Base-by-base conservation (phyloP, 2,797 vertebrate genomes). In the Poecilia velifera region DNA sequence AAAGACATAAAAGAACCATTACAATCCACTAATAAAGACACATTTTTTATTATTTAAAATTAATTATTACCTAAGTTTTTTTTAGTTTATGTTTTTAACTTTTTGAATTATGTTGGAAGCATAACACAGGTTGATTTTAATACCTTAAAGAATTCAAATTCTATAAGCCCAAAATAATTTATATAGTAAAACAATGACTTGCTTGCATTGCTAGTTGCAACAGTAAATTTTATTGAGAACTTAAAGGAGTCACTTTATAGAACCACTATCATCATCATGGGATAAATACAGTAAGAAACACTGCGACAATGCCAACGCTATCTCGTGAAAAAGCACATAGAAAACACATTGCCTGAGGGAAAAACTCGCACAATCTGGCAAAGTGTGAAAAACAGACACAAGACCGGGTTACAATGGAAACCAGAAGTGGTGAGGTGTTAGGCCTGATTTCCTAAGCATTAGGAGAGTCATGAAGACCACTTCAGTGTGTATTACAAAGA, bases 321-420 rank as follows among this genome's bases (percentile, higher is more conserved):
- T 76, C 55, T 80, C 39, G 22, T 71, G 43, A 82, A 51, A 77
- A 78, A 77, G 46, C 22, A 84, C 53, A 76, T 53, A 84, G 34
- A 46, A 73, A 47, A 77, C 2, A 14, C 22, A 46, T 82, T 71
- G 74, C 62, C 47, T 72, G 22, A 64, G 13, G 31, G 7, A 39
- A 74, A 51, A 59, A 74, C 20, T 62, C 43, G 73, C 49, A 74
- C 47, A 28, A 39, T 4, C 18, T n/a, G 46, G 25, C 49, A 72
- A 3, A 2, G 14, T 1, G 7, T 34, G 18, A 74, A 55, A 75
- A 78, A 79, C 31, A 49, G 20, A 7, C 8, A 34, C 0, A 72
- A 77, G 76, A n/a, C 6, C 20, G 51, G 20, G 20, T 22, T 41
- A 6, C 49, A 73, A 3, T 6, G 18, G 41, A 36, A 74, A 78